phyloP scores from a whole-genome alignment of 2,113 vertebrate genomes.

The Oreochromis spilurus region DNA sequence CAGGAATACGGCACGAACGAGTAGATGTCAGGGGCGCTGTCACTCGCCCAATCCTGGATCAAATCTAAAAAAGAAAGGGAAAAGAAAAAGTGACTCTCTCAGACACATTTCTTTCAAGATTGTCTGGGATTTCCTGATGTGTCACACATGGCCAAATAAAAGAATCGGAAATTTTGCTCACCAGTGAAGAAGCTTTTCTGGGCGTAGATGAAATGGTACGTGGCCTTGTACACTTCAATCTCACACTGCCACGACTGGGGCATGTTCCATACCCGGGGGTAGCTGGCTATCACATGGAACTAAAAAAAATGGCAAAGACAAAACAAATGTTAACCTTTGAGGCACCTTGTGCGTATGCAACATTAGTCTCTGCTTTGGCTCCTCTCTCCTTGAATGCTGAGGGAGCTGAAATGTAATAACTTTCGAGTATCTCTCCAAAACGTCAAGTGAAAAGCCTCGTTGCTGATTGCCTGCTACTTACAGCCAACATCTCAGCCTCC shows the following conservation, averaged over 20 bases:
- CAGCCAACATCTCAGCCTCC: conserved; percentile 97
- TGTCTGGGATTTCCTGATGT: not conserved
- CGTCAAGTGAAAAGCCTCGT: not conserved
- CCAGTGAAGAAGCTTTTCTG: conserved; percentile 98
- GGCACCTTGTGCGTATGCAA: too few relatives aligned
- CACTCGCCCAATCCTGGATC: conserved; percentile 97
- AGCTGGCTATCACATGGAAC: conserved; percentile 95
- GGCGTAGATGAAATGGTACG: conserved; percentile 97
- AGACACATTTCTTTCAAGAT: not conserved
- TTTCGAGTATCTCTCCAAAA: not conserved
- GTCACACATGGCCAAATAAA: not conserved
- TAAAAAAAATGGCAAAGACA: conserved; percentile 34
- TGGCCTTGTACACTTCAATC: conserved; percentile 97
- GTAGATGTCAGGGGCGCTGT: conserved; percentile 93
- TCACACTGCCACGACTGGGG: conserved; percentile 97
- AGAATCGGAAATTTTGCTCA: conserved; percentile 35
- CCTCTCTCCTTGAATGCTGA: not conserved
- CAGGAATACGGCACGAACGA: conserved; percentile 98
- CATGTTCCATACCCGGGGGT: conserved; percentile 95
- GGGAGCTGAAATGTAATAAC: not conserved
- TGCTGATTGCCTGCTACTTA: conserved; percentile 68
- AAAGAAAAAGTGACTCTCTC: not conserved
- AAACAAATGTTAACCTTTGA: not conserved
- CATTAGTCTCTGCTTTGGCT: not conserved
- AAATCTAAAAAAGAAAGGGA: conserved; percentile 75